Percentiles rank a stretch among this genome's conserved stretches.
These are phyloP conservation scores for Petrosia ficiformis DNA, from an alignment of 37 sponge, comb jelly and placozoan genomes.

Conservation along the genomic window DNA sequence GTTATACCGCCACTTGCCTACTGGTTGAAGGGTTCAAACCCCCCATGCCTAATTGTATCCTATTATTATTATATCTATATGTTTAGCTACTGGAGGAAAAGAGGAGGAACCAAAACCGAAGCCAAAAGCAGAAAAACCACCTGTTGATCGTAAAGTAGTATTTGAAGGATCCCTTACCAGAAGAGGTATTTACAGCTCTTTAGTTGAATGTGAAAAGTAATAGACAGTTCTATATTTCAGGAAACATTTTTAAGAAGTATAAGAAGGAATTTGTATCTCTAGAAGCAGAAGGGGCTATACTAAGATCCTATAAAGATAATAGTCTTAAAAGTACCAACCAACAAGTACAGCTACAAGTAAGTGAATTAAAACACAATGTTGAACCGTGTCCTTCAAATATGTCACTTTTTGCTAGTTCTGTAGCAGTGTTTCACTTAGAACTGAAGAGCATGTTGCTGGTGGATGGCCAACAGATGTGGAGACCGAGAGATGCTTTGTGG, in stretches of 20 bases:
- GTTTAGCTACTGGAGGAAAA: constrained; percentile 13
- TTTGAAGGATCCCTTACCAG: neutral
- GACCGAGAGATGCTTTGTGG: constrained; percentile 31
- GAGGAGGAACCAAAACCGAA: constrained; percentile 16
- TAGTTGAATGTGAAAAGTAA: too few species aligned
- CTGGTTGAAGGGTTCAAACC: neutral
- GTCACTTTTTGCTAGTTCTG: neutral
- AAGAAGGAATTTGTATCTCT: constrained; percentile 36
- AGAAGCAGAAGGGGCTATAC: constrained; percentile 38
- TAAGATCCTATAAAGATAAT: constrained; percentile 57
- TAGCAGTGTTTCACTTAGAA: neutral
- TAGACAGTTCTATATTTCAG: too few species aligned
- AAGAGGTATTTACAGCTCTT: too few species aligned
- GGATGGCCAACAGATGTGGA: constrained; percentile 38
- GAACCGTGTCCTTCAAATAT: too few species aligned
- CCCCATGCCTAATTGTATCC: too few species aligned
- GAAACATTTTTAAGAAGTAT: constrained; percentile 35
- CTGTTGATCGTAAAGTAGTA: constrained; percentile 5
- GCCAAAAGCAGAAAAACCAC: constrained; percentile 1
- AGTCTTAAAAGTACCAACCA: constrained; percentile 8
- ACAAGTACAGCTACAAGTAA: neutral
- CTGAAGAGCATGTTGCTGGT: neutral
- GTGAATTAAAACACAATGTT: too few species aligned
- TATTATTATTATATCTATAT: too few species aligned
- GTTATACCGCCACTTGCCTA: neutral